Percentiles rank a stretch among this genome's conserved stretches.
These are phyloP conservation scores for Nothocercus nigrocapillus DNA, from an alignment of 2,113 vertebrate genomes.

Conservation along the genomic window DNA sequence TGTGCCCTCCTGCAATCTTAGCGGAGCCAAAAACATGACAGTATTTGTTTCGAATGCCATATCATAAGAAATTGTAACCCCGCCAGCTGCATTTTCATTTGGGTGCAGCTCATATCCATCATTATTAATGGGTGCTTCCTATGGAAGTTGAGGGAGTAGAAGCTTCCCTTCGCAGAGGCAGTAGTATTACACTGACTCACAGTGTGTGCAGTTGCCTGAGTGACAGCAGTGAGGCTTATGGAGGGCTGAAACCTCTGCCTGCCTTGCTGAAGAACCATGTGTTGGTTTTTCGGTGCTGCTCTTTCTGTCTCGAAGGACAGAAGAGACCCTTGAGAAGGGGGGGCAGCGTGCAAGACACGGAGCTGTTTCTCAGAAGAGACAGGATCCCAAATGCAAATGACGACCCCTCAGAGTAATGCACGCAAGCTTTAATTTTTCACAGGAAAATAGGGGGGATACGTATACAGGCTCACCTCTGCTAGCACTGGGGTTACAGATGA, in stretches of 20 bases:
- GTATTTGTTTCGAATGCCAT: background rate
- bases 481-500: background rate
- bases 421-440: background rate
- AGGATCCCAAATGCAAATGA: background rate
- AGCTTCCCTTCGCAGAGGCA: background rate
- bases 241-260: background rate
- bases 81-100: background rate
- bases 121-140: background rate
- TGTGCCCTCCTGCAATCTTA: fast-evolving
- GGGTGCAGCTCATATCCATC: background rate
- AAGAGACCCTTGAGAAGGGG: background rate
- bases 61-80: background rate
- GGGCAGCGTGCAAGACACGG: background rate
- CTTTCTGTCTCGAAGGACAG: background rate
- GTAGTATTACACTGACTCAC: background rate
- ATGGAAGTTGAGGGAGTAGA: background rate
- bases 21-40: background rate
- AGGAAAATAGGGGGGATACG: background rate
- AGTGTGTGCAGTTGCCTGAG: background rate
- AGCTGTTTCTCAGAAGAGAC: background rate
- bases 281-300: background rate
- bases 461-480: background rate
- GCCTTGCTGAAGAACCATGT: background rate
- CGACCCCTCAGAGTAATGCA: fast-evolving
- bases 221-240: background rate